phyloP scores from a whole-genome alignment of 2,113 vertebrate species.

The human (Homo sapiens) region DNA sequence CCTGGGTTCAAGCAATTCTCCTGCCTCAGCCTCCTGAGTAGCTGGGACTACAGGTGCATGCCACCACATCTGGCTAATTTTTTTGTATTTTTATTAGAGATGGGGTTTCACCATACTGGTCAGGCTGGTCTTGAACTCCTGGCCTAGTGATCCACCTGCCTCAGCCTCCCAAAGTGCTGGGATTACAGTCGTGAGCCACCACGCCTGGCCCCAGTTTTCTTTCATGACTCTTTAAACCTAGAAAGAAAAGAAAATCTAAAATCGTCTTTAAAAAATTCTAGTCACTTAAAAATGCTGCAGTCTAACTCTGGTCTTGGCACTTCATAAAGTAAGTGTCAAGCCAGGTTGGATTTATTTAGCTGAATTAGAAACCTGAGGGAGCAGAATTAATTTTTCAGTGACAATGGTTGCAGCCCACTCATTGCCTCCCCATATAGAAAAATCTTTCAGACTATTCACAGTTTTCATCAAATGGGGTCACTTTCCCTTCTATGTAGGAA shows the following conservation, averaged over 20 bases:
- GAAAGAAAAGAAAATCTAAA: constrained; percentile 35
- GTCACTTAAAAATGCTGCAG: constrained; percentile 11
- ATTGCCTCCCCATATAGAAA: background rate
- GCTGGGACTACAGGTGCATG: too few relatives aligned
- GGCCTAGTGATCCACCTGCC: too few relatives aligned
- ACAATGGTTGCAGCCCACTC: background rate
- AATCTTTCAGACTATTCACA: background rate
- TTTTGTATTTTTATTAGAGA: too few relatives aligned
- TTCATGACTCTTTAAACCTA: constrained; percentile 27
- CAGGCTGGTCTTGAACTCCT: too few relatives aligned
- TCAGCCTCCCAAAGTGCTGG: too few relatives aligned
- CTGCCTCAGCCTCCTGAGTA: too few relatives aligned
- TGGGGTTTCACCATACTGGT: too few relatives aligned
- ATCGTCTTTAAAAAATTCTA: constrained; percentile 8
- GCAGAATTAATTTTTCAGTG: background rate
- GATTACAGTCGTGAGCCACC: too few relatives aligned
- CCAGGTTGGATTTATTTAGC: background rate
- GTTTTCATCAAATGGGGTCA: background rate
- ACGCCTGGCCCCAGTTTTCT: background rate
- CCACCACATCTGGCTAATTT: too few relatives aligned
- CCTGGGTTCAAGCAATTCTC: too few relatives aligned
- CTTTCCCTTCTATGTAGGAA: background rate
- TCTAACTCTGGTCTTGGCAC: background rate
- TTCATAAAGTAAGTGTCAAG: constrained; percentile 3
- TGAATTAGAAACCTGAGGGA: background rate